Evolutionary conservation across 2,797 vertebrate genomes (phyloP).

Genomic region (Hippoglossus hippoglossus): DNA sequence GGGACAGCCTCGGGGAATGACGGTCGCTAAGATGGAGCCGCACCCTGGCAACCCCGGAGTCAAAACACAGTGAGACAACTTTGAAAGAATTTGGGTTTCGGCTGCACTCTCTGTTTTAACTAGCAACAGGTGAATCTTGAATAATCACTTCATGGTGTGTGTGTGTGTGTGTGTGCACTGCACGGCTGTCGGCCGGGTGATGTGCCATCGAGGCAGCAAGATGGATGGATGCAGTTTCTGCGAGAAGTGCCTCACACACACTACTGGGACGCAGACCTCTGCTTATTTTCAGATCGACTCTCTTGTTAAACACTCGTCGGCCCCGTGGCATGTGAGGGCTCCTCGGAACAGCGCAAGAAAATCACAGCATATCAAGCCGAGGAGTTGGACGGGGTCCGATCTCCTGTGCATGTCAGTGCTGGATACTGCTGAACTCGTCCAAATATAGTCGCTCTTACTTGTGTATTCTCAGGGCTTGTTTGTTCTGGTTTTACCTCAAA

Average conservation of each 20-base stretch:
- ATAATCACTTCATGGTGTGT: slow-evolving; percentile 30
- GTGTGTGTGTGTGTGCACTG: slow-evolving; percentile 6
- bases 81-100: slow-evolving; percentile 37
- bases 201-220: slow-evolving; percentile 20
- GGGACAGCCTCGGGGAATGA: slow-evolving; percentile 32
- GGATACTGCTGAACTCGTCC: slow-evolving; percentile 35
- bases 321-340: slow-evolving; percentile 18
- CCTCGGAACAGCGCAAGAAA: slow-evolving; percentile 5
- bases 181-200: slow-evolving; percentile 1
- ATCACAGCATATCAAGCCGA: slow-evolving; percentile 26
- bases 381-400: slow-evolving; percentile 19
- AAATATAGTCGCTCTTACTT: slow-evolving; percentile 39
- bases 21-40: slow-evolving; percentile 43
- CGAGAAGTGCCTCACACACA: slow-evolving; percentile 6
- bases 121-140: slow-evolving; percentile 57
- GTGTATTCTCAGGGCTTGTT: slow-evolving; percentile 41
- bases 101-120: slow-evolving; percentile 42
- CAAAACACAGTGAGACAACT: slow-evolving; percentile 58
- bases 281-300: slow-evolving; percentile 11
- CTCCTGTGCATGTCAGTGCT: slow-evolving; percentile 2
- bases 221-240: slow-evolving; percentile 4
- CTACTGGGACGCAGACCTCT: slow-evolving; percentile 1
- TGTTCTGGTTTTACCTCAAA: slow-evolving; percentile 29
- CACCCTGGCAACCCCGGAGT: slow-evolving; percentile 61
- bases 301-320: slow-evolving; percentile 16